Evolutionary conservation across 2,888 invertebrate species (phyloP), one percentile per base, ranked within the genome.

Genomic region (Orchesellides sinensis): DNA sequence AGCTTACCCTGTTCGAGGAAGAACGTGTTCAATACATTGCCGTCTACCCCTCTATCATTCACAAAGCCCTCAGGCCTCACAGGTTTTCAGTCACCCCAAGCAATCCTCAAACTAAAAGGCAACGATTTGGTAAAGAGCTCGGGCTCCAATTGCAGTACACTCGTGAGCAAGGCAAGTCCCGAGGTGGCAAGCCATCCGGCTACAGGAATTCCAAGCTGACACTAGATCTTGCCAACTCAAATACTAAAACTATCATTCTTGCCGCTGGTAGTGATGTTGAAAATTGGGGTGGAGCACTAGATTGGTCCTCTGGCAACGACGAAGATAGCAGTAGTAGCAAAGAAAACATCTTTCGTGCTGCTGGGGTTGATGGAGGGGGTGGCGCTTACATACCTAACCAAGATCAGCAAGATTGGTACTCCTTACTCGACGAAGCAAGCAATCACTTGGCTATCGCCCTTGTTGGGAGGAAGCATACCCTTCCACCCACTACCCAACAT

Each of bases 11-110:
- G 27, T 5, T 49, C 19, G 70, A 70, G 70, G 61, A 52, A 17
- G 70, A 78, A 63, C 69, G 78, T 63, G 78, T 78, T n/a, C 78
- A 69, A 49, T 78, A 78, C 78, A 78, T 70, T 12, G 70, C 70
- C 21, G 32, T 45, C 19, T 32, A 61, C 52, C 61, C 61, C 69
- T 61, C 69, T 52, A 69, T 59, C 49, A 59, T 78, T 25, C 78
- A 78, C 61, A 69, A 40, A 52, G 78, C 78, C 19, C 52, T 78
- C 32, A 14, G 21, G 23, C 61, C 69, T 23, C 17, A 69, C 49
- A 12, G 32, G 25, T 25, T 69, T 12, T 49, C 69, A 69, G 63
- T 78, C 49, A 59, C 45, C 32, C 61, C 61, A 10, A 61, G 49
- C 32, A 69, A 35, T 63, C 78, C 78, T 23, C 32, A 49, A 35